Base-by-base conservation (phyloP, 1,140 invertebrate genomes). In the Octopus sinensis region DNA sequence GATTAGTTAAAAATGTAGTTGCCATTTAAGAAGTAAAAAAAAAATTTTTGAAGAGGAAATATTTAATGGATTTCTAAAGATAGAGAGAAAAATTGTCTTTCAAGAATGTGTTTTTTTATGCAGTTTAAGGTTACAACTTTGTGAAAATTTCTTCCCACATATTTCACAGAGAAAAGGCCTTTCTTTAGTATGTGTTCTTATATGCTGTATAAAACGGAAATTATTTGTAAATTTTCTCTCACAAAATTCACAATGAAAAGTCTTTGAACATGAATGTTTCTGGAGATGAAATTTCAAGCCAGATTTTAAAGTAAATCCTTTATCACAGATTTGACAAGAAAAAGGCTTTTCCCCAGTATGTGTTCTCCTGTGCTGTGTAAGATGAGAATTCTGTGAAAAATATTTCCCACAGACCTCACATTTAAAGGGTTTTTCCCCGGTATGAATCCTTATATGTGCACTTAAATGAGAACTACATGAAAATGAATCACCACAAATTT, bases 311-410 rank as follows among this genome's bases (percentile, higher is more conserved):
- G 30, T 78, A 78, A 79, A 83, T 17, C 30, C 5, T n/a, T 53
- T 75, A 13, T 87, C 89, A 85, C 91, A 91, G 82, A 86, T 87
- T 73, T 87, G 83, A 82, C 91, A 91, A 79, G 86, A 86, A 76
- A 86, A 89, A 73, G 83, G 87, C 23, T 81, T 82, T 73, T 88
- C 87, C 4, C 88, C 90, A 7, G 85, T 88, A 81, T 91, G 91
- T 51, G 86, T 83, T 43, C 86, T 54, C 83, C 84, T 85, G 81
- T 91, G 90, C 23, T 82, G 80, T 68, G 83, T 85, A 43, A 88
- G 82, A 75, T 83, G 83, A 52, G 76, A 78, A 68, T 83, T 85
- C 30, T 82, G 79, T n/a, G 17, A 12, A 78, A 83, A 83, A 5
- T 43, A n/a, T 56, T 83, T 81, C 4, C 75, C 83, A 80, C 83